Base-by-base conservation (phyloP, 2,888 invertebrate genomes). In the Rhingia campestris region DNA sequence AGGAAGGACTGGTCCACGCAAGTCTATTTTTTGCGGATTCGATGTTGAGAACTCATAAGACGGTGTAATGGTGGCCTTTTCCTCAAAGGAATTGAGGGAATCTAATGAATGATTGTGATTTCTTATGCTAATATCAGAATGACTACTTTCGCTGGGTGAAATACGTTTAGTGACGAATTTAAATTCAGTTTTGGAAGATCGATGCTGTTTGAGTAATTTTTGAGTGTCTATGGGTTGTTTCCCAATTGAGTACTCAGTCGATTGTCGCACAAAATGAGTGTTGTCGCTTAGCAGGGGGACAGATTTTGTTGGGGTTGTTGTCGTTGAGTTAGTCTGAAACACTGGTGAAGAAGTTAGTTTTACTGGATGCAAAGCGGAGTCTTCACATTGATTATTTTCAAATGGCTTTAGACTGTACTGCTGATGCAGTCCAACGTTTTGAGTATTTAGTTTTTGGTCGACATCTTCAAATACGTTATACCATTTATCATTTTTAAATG, bases 401-500 rank as follows among this genome's bases (percentile, higher is more conserved):
- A 64, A 58, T 7, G 59, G 12, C 9, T 76, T 64, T 6, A 37
- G 12, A 12, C 37, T 87, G 53, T 87, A 87, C 51, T 88, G 86
- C 61, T 91, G 90, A 76, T 89, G 87, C 63, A 39, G 41, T 32
- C 59, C 53, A 5, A 47, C 35, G 69, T 64, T 87, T 87, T 58
- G 88, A 87, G 63, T 88, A 87, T 53, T 90, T 88, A 3, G 89
- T 63, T 37, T 63, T 22, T 64, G 67, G 0, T 74, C 70, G 6
- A 92, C 91, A 49, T 91, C 90, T 72, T 92, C 92, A 12, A 93
- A 87, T 43, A 93, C 89, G 86, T 93, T 93, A 87, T 93, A 93
- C 95, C 95, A 95, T 88, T 94, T 93, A 87, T 94, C 94, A 87
- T 94, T 94, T 81, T 91, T 92, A 87, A 93, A 93, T 66, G 94